A percentile compares a stretch with the other conserved stretches of the same genome.
These are phyloP conservation scores for Halichondria panicea DNA, from an alignment of 37 sponge, comb jelly and placozoan species.

Conservation along the genomic window DNA sequence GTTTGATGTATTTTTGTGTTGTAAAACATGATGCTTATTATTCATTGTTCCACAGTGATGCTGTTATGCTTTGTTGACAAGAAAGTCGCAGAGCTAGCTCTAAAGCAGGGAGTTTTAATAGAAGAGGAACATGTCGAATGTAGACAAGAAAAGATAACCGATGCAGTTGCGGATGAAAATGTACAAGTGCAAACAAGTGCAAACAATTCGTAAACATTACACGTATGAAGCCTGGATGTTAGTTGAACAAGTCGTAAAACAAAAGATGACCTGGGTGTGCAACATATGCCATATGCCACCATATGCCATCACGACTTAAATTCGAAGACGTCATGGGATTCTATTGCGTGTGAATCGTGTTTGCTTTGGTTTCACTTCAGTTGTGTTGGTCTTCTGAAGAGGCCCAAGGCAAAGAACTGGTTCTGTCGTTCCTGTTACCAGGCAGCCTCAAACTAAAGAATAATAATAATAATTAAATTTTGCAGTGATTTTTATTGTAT, in stretches of 20 bases:
- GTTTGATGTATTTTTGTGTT: background rate
- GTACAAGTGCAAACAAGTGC: constrained; percentile 1
- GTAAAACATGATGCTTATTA: no score
- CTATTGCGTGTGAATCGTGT: constrained; percentile 8
- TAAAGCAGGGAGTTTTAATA: constrained; percentile 2
- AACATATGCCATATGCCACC: background rate
- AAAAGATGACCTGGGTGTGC: constrained; percentile 3
- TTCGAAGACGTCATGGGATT: no score
- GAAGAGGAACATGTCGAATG: constrained; percentile 20
- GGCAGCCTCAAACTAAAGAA: background rate
- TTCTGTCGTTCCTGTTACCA: constrained; percentile 12
- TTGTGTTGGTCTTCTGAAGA: constrained; percentile 5
- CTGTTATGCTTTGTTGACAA: constrained; percentile 20
- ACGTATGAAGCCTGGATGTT: constrained; percentile 12
- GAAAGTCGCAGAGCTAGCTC: background rate
- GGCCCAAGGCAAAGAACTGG: constrained; percentile 12
- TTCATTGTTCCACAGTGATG: no score
- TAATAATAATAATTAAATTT: no score
- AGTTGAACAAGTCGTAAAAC: background rate
- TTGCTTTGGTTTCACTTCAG: constrained; percentile 21
- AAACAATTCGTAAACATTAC: background rate
- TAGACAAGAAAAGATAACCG: constrained; percentile 10
- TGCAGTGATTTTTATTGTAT: no score
- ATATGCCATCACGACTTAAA: no score
- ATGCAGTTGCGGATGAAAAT: constrained; percentile 3